Evolutionary conservation across 2,113 vertebrate species (phyloP).

Genomic region (Centropristis striata): DNA sequence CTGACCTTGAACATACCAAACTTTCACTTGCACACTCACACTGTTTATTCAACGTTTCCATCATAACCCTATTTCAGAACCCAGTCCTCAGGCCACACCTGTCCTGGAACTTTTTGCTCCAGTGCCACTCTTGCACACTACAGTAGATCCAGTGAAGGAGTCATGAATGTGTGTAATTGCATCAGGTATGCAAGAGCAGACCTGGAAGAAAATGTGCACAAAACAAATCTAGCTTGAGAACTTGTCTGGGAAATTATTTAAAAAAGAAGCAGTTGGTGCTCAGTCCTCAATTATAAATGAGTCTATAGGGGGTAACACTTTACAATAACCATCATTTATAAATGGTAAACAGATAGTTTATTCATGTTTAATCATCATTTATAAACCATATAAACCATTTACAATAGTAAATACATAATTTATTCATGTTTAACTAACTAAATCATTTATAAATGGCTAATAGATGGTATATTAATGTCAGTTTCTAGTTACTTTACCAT

Average conservation of each 20-base stretch:
- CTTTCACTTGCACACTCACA: constrained; percentile 11
- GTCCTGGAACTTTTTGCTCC: constrained; percentile 22
- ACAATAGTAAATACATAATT: too few species aligned
- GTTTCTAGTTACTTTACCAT: too few species aligned
- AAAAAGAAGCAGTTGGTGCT: neutral
- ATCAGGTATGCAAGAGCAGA: neutral
- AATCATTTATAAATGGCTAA: too few species aligned
- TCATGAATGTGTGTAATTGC: neutral
- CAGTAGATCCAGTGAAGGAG: neutral
- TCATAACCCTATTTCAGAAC: neutral
- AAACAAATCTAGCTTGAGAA: neutral
- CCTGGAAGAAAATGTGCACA: neutral
- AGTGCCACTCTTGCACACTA: neutral
- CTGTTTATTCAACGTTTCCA: constrained; percentile 12
- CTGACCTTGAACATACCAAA: constrained; percentile 2
- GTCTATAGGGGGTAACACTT: too few species aligned
- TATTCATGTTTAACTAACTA: too few species aligned
- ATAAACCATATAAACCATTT: too few species aligned
- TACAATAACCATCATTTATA: too few species aligned
- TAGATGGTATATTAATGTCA: too few species aligned
- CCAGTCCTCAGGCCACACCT: neutral
- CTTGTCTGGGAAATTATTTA: neutral
- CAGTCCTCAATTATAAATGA: neutral
- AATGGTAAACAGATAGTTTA: too few species aligned
- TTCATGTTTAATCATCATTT: too few species aligned